Evolutionary conservation across 64 coral and sea anemone genomes (phyloP).

Genomic region (Montipora capricornis): DNA sequence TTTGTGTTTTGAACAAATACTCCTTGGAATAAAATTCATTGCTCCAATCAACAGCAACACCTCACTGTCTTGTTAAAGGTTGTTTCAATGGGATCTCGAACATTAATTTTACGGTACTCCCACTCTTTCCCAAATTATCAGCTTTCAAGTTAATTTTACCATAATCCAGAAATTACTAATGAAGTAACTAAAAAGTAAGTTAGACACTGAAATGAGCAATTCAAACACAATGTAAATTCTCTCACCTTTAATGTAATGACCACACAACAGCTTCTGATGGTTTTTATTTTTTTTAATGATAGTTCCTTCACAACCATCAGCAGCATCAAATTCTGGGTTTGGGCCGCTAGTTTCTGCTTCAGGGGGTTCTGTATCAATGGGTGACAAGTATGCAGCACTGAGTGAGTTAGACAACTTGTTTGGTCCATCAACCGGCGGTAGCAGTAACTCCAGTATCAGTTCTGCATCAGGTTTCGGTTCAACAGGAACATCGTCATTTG

Average conservation of each 20-base stretch:
- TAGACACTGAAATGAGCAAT: no score
- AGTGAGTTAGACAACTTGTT: slow-evolving; percentile 91
- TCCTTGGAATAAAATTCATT: no score
- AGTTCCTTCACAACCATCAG: slow-evolving; percentile 49
- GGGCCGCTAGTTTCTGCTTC: slow-evolving; percentile 95
- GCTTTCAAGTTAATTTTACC: no score
- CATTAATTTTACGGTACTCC: no score
- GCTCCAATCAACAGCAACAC: no score
- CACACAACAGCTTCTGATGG: neutral
- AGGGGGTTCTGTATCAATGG: neutral
- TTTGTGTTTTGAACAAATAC: no score
- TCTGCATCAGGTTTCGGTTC: slow-evolving; percentile 74
- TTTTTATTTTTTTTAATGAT: neutral
- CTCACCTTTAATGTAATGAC: no score
- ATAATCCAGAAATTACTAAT: neutral
- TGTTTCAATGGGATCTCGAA: no score
- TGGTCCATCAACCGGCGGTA: slow-evolving; percentile 48
- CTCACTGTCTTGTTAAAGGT: no score
- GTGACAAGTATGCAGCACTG: slow-evolving; percentile 94
- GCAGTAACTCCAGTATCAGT: slow-evolving; percentile 27
- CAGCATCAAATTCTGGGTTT: slow-evolving; percentile 68
- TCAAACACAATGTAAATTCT: no score
- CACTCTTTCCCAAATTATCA: no score
- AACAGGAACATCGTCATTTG: slow-evolving; percentile 70
- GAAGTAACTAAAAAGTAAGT: no score